phyloP scores from a whole-genome alignment of 2,797 vertebrate species.

The Hydrolagus colliei region DNA sequence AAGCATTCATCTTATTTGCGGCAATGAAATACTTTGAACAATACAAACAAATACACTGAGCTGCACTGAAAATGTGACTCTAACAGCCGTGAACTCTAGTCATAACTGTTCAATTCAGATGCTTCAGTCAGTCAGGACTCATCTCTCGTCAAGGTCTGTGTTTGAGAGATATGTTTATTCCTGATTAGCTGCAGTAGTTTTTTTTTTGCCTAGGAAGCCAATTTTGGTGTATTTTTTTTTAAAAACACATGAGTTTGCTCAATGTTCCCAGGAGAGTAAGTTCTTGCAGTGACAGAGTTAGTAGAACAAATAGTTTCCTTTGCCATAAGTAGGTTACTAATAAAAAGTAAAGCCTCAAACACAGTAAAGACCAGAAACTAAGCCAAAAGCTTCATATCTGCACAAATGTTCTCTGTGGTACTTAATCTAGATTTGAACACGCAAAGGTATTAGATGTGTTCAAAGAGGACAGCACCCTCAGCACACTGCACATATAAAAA shows the following conservation, averaged over 20 bases:
- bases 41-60: neutral
- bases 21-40: neutral
- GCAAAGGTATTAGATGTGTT: no score
- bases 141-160: neutral
- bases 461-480: no score
- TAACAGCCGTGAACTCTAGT: neutral
- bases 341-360: neutral
- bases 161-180: neutral
- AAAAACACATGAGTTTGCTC: neutral
- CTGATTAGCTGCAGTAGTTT: neutral
- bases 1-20: neutral
- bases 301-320: neutral
- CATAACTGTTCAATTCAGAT: slow-evolving; percentile 10
- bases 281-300: neutral
- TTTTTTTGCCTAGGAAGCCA: slow-evolving; percentile 9
- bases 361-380: neutral
- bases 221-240: neutral
- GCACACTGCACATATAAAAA: no score
- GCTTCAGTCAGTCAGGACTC: neutral
- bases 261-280: neutral
- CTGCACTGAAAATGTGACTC: neutral
- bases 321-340: neutral
- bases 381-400: no score
- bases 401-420: neutral
- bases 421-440: no score